Evolutionary conservation across 30 jellyfish, hydroid and myxozoan species (phyloP).

Genomic region (Aurelia aurita): DNA sequence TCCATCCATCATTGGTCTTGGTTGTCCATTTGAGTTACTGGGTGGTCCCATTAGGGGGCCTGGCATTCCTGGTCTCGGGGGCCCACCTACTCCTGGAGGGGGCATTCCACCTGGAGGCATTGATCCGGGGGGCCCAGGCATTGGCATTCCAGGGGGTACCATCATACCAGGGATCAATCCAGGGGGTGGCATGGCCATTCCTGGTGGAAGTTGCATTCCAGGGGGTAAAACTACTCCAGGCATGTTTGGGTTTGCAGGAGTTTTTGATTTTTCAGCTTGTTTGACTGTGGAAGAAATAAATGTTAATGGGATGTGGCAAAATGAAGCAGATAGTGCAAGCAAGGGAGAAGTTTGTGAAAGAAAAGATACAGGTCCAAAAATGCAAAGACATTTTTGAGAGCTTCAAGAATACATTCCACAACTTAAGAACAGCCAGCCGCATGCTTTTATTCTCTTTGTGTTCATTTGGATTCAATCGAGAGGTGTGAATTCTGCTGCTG

Average conservation of each 20-base stretch:
- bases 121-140: constrained; percentile 72
- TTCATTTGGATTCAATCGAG: too few relatives aligned
- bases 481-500: too few relatives aligned
- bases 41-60: constrained; percentile 39
- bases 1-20: constrained; percentile 55
- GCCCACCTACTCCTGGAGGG: constrained; percentile 43
- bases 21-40: constrained; percentile 37
- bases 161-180: constrained; percentile 97
- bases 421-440: too few relatives aligned
- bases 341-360: too few relatives aligned
- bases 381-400: too few relatives aligned
- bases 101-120: constrained; percentile 17
- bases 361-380: too few relatives aligned
- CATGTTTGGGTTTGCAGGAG: constrained; percentile 61
- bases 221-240: constrained; percentile 88
- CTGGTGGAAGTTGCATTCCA: constrained; percentile 93
- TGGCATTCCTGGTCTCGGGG: constrained; percentile 51
- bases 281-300: constrained; percentile 71
- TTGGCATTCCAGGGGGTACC: constrained; percentile 95
- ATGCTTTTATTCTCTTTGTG: too few relatives aligned
- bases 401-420: too few relatives aligned
- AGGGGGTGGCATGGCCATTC: constrained; percentile 92
- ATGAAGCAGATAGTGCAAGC: too few relatives aligned
- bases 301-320: too few relatives aligned
- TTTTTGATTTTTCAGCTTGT: constrained; percentile 90